A percentile compares a stretch with the other conserved stretches of the same genome.
Evolutionary conservation across 2,113 vertebrate genomes (phyloP).

Genomic region (Neoarius graeffei): DNA sequence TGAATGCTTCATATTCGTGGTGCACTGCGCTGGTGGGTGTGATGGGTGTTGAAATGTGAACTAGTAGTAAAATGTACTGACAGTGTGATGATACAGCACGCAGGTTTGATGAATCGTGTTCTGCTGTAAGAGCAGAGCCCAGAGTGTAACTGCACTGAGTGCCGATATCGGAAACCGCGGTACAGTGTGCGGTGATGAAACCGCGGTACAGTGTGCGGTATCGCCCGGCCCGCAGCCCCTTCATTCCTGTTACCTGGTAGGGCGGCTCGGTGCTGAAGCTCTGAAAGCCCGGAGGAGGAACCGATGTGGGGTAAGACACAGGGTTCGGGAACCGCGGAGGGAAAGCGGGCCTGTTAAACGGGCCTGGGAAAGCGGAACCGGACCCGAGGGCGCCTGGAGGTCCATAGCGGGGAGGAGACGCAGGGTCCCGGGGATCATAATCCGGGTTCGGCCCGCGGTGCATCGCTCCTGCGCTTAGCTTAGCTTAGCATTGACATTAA

Average conservation of each 20-base stretch:
- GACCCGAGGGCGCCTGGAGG: not conserved
- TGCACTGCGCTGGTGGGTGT: no score
- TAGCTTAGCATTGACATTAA: not conserved
- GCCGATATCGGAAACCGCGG: not conserved
- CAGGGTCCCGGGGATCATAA: slow-evolving; percentile 23
- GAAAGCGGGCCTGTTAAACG: slow-evolving; percentile 10
- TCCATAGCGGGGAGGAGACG: not conserved
- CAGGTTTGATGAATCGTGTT: not conserved
- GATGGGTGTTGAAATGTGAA: no score
- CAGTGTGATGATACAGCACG: no score
- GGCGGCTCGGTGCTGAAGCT: slow-evolving; percentile 16
- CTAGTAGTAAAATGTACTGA: no score
- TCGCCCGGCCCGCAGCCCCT: not conserved
- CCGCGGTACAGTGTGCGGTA: not conserved
- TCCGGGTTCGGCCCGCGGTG: slow-evolving; percentile 25
- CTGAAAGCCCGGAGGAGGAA: not conserved
- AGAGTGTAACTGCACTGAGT: not conserved
- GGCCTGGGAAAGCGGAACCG: slow-evolving; percentile 11
- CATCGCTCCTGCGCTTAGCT: slow-evolving; percentile 5
- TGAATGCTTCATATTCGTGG: no score
- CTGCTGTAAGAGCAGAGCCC: no score
- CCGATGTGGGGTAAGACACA: not conserved
- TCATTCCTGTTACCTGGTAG: slow-evolving; percentile 28
- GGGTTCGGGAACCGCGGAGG: not conserved
- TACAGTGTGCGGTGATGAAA: not conserved